These are phyloP conservation scores for Microcebus griseorufus DNA, from an alignment of 2,113 vertebrate genomes.

Conservation along the genomic window DNA sequence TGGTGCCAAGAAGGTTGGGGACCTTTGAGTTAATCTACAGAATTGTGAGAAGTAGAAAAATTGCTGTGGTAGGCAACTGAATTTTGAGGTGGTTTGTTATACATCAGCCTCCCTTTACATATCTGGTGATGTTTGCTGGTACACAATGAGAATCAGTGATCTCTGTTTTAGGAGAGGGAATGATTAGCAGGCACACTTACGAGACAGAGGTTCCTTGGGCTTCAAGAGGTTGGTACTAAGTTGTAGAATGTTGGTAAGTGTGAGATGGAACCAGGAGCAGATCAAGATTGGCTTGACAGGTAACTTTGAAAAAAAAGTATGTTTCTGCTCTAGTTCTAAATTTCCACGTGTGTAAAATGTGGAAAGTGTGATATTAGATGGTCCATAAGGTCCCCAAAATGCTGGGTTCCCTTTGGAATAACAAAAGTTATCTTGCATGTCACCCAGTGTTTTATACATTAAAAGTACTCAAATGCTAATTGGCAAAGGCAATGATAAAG, in stretches of 20 bases:
- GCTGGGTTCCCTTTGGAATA: background rate
- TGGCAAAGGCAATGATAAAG: background rate
- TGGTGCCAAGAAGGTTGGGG: too few species aligned
- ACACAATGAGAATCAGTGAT: background rate
- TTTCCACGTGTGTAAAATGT: background rate
- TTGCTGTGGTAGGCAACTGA: background rate
- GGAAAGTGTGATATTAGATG: background rate
- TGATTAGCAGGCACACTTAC: background rate
- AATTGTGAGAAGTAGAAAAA: background rate
- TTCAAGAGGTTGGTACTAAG: background rate
- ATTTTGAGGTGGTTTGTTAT: background rate
- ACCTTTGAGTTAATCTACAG: background rate
- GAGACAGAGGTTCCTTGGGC: background rate
- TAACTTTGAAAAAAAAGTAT: background rate
- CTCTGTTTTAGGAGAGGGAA: background rate
- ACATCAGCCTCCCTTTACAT: background rate
- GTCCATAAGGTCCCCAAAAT: background rate
- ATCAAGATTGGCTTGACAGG: background rate
- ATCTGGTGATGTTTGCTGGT: background rate
- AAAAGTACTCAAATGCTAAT: background rate
- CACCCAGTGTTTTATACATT: background rate
- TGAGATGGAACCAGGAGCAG: background rate
- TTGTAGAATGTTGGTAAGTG: background rate
- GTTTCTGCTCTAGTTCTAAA: background rate
- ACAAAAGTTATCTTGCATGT: background rate